phyloP scores from a whole-genome alignment of 2,797 vertebrate genomes.

The Pangasius sanitwongsei region DNA sequence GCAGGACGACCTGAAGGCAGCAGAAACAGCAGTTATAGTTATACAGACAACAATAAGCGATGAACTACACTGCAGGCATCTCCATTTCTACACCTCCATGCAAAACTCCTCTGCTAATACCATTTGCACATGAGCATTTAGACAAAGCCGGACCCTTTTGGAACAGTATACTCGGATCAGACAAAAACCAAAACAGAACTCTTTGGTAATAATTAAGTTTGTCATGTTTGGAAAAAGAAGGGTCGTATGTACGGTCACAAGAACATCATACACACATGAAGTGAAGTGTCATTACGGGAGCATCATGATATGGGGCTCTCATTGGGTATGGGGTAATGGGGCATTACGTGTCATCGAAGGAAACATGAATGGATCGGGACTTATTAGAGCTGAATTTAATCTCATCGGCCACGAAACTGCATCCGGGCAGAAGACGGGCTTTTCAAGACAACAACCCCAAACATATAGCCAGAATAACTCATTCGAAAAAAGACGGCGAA shows the following conservation, averaged over 20 bases:
- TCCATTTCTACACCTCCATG: background rate
- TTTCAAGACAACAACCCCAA: background rate
- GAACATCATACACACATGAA: background rate
- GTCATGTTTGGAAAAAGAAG: background rate
- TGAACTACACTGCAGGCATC: background rate
- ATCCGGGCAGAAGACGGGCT: background rate
- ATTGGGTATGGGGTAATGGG: background rate
- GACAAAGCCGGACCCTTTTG: background rate
- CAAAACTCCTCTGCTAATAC: background rate
- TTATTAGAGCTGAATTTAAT: background rate
- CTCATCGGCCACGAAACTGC: background rate
- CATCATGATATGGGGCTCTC: background rate
- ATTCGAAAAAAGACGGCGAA: background rate
- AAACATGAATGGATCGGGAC: background rate
- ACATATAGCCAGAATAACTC: background rate
- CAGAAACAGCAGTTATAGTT: background rate
- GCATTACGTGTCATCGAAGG: background rate
- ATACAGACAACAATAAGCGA: background rate
- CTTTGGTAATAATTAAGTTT: background rate
- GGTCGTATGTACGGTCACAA: background rate
- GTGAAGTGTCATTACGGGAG: background rate
- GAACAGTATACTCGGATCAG: background rate
- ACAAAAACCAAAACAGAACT: background rate
- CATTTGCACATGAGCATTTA: background rate
- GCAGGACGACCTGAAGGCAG: background rate